Base-by-base conservation (phyloP, 2,113 vertebrate species). In the Corapipo altera region DNA sequence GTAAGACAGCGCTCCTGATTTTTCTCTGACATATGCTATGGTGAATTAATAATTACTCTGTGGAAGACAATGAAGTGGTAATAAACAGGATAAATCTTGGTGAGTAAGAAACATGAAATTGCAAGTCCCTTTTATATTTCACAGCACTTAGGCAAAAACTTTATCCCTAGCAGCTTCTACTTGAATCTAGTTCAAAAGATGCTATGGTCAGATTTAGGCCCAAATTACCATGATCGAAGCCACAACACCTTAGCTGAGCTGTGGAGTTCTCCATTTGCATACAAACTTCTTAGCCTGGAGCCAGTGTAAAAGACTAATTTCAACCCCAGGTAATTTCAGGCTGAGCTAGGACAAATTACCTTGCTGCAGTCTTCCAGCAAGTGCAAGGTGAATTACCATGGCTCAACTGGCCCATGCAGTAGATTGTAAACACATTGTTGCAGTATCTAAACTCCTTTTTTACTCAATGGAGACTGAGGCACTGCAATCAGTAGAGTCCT, bases 21-120 rank as follows among this genome's bases (percentile, higher is more conserved):
- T 91, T 94, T 79, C 41, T 92, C 41, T 3, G 59, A 55, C 35
- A 57, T 72, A 75, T 26, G 21, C 72, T 80, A 30, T 4, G 3
- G 28, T 74, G 64, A 95, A 88, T 92, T 96, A 90, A 57, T 78
- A 86, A 62, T 85, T 94, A 59, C 73, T 95, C 49, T 55, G 24
- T 88, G 75, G 67, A 96, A 90, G 41, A 35, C 43, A 93, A 13
- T 90, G 64, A 91, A 88, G 51, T 64, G 35, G 35, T 71, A 93
- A 86, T 80, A 88, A 96, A 24, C 51, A 74, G 5, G 1, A 75
- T 91, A 91, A 93, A 86, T 90, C 23, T 75, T 17, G 16, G 27
- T 55, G 62, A 85, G 54, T 46, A 61, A 72, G 59, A 85, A 91
- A 79, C 11, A 17, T 17, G 20, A 70, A 43, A 80, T 39, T 76